phyloP scores from a whole-genome alignment of 2,888 invertebrate genomes.

The Volucella inanis region DNA sequence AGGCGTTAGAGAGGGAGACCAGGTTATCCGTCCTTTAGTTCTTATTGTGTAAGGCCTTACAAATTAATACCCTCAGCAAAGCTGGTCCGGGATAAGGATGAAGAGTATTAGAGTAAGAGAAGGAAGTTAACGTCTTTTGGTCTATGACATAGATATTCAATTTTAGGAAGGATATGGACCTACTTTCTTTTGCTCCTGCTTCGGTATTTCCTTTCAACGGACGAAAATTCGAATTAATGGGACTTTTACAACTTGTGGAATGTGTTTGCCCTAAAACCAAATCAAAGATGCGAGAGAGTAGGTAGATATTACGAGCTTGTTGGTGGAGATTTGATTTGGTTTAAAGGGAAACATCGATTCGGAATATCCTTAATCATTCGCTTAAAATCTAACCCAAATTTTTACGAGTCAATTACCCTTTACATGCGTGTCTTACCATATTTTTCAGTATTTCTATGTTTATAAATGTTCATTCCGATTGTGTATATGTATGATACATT shows the following conservation, averaged over 20 bases:
- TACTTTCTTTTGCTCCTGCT: slow-evolving; percentile 2
- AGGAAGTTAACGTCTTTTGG: slow-evolving; percentile 20
- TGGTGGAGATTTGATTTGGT: background rate
- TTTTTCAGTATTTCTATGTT: slow-evolving; percentile 23
- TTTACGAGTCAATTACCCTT: slow-evolving; percentile 69
- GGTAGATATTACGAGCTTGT: background rate
- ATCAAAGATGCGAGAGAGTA: background rate
- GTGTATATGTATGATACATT: background rate
- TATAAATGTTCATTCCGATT: slow-evolving; percentile 42
- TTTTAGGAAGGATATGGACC: slow-evolving; percentile 21
- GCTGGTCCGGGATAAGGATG: slow-evolving; percentile 23
- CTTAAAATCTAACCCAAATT: slow-evolving; percentile 67
- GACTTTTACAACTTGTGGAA: slow-evolving; percentile 70
- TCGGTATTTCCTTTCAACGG: slow-evolving; percentile 12
- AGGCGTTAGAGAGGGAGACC: background rate
- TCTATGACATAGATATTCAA: slow-evolving; percentile 55
- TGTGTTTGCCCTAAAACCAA: slow-evolving; percentile 29
- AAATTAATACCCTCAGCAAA: slow-evolving; percentile 64
- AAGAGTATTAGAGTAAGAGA: background rate
- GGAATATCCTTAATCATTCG: slow-evolving; percentile 64
- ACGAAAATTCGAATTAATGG: slow-evolving; percentile 52
- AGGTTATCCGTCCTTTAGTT: background rate
- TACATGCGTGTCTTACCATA: slow-evolving; percentile 40
- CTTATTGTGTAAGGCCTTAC: slow-evolving; percentile 56
- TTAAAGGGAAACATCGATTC: slow-evolving; percentile 49